Conservation (phyloP, 2,888 invertebrate genomes). For the Tipula helvola region DNA sequence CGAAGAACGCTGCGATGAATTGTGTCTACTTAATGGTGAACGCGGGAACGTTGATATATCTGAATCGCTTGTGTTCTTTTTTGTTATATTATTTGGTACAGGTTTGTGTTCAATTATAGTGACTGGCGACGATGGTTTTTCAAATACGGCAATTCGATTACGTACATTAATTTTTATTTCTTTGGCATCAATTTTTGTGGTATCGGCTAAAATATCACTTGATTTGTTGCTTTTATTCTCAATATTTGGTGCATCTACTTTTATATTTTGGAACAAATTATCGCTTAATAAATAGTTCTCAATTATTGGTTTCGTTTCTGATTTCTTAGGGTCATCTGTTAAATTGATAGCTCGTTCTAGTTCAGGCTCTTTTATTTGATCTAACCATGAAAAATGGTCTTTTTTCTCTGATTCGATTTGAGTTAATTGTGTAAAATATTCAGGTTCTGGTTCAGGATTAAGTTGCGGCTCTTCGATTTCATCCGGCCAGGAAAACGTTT, state of each 20-base stretch:
- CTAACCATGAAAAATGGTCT: not conserved
- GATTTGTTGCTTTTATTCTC: slow-evolving; percentile 6
- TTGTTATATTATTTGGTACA: not conserved
- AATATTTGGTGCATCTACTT: slow-evolving; percentile 5
- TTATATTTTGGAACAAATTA: not conserved
- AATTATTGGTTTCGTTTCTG: slow-evolving; percentile 16
- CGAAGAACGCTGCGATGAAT: slow-evolving; percentile 32
- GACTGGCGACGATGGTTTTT: slow-evolving; percentile 8
- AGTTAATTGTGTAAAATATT: not conserved
- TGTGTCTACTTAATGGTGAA: slow-evolving; percentile 25
- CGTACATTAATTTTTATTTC: slow-evolving; percentile 28
- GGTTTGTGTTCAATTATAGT: not conserved
- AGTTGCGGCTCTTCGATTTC: not conserved
- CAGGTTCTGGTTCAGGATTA: not conserved
- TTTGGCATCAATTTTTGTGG: slow-evolving; percentile 16
- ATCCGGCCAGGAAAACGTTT: not conserved
- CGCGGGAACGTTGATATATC: not conserved
- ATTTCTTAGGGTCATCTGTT: slow-evolving; percentile 10
- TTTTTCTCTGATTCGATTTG: not conserved
- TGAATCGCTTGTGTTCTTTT: not conserved
- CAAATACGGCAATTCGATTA: slow-evolving; percentile 29
- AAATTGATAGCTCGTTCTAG: not conserved
- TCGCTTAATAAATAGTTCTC: not conserved
- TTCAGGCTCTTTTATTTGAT: not conserved
- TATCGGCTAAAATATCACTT: not conserved